Conservation (phyloP, 1,140 invertebrate species). For the Pseudobourletiella spinata region DNA sequence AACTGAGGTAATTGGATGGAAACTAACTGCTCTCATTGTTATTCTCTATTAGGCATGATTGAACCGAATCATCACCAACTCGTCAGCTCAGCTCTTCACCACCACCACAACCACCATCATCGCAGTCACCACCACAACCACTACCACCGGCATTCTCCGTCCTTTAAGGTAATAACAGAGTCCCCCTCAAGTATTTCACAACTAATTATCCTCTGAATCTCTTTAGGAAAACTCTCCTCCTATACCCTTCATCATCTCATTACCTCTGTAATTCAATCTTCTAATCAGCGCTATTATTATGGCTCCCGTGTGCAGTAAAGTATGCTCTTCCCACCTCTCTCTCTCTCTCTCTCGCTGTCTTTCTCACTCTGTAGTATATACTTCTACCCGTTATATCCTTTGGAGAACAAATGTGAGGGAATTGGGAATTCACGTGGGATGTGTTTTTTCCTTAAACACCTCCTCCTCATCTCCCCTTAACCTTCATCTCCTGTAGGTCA, state of each 20-base stretch:
- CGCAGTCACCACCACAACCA: too few species aligned
- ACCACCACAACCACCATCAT: neutral
- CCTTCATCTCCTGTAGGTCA: too few species aligned
- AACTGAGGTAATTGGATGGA: slow-evolving; percentile 5
- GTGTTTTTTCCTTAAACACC: too few species aligned
- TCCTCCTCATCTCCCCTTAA: too few species aligned
- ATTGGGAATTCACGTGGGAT: too few species aligned
- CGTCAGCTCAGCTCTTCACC: neutral
- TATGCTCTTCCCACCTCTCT: neutral
- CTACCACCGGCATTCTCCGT: neutral
- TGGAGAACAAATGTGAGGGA: too few species aligned
- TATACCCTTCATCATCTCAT: neutral
- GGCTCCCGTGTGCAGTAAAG: too few species aligned
- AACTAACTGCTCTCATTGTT: slow-evolving; percentile 6
- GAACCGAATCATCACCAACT: slow-evolving; percentile 9
- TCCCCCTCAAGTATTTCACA: neutral
- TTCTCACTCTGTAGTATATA: too few species aligned
- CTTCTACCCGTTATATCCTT: too few species aligned
- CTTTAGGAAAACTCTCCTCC: neutral
- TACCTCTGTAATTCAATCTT: neutral
- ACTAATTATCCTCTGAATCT: neutral
- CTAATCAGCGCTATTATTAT: too few species aligned
- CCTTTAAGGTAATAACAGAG: slow-evolving; percentile 1
- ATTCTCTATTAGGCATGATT: slow-evolving; percentile 17
- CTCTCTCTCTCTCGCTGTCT: neutral